Base-by-base conservation (phyloP, 2,888 invertebrate species). In the Bibio marci region DNA sequence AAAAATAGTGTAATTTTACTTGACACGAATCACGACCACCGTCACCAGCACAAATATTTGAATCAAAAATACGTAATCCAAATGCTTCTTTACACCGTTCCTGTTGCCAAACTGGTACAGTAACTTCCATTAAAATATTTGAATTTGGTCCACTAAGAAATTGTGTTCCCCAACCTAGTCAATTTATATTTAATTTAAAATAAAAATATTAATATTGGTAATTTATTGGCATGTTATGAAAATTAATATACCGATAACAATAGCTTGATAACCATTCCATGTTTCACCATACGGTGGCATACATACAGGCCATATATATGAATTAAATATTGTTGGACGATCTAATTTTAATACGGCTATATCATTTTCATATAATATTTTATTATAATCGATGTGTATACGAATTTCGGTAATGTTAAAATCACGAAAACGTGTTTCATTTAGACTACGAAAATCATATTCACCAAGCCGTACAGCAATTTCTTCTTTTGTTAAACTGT, bases 11-110 rank as follows among this genome's bases (percentile, higher is more conserved):
- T 30, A 30, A 30, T 13, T 33, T 10, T 22, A 80, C 88, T 71
- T 83, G 79, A 51, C 87, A 88, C 12, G 85, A 76, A 54, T 88
- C 88, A 43, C 75, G 75, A 1, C 82, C 81, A 1, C 85, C 86
- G 36, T 76, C 71, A 8, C 82, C 86, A 2, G 87, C 88, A 52
- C 87, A 88, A 30, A 88, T 49, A 22, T 71, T 71, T 40, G 73
- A 75, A 1, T 76, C 70, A 30, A 76, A 71, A 36, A 86, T 70
- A 22, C 65, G 62, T 47, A 76, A 72, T 0, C 73, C 64, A 53
- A 77, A 79, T 3, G 73, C 65, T 3, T 66, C 56, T 1, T 64
- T 57, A 51, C 87, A 87, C 28, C 63, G 64, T 17, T 69, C 55
- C 22, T 76, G 73, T 1, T 73, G 68, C 86, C 86, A 87, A 37